phyloP scores from a whole-genome alignment of 2,797 vertebrate species.

The Pangasius larnaudii region DNA sequence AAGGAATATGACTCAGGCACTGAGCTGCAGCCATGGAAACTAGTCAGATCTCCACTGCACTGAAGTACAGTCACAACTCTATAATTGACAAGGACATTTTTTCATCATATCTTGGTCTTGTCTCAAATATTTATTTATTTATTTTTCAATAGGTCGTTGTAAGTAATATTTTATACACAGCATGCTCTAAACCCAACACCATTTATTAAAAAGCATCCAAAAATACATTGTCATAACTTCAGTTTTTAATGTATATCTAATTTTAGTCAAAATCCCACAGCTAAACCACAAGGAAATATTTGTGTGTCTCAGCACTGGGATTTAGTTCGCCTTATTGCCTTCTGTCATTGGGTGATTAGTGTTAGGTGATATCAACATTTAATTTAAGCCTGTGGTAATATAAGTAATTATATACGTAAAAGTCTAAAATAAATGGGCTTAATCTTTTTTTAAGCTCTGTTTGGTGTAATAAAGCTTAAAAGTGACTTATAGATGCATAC shows the following conservation, averaged over 20 bases:
- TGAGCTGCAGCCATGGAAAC: conserved; percentile 49
- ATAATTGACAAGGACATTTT: conserved; percentile 29
- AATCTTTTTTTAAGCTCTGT: background rate
- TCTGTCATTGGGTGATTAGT: background rate
- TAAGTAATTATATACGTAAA: background rate
- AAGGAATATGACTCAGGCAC: conserved; percentile 44
- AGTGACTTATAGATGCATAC: background rate
- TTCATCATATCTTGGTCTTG: background rate
- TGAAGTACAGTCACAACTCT: conserved; percentile 28
- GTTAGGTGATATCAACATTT: background rate
- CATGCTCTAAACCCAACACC: background rate
- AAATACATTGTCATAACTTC: background rate
- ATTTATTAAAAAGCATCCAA: background rate
- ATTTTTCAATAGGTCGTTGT: background rate
- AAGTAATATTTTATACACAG: background rate
- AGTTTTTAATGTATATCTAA: background rate
- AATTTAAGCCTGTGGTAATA: background rate
- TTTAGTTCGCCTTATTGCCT: background rate
- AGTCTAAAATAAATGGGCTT: conserved; percentile 16
- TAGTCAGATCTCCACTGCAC: conserved; percentile 17
- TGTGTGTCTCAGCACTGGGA: background rate
- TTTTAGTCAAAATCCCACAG: background rate
- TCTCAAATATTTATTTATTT: background rate
- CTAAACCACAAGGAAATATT: background rate
- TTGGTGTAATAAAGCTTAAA: background rate